Evolutionary conservation across 2,888 invertebrate species (phyloP).

Genomic region (Pheosia tremula): DNA sequence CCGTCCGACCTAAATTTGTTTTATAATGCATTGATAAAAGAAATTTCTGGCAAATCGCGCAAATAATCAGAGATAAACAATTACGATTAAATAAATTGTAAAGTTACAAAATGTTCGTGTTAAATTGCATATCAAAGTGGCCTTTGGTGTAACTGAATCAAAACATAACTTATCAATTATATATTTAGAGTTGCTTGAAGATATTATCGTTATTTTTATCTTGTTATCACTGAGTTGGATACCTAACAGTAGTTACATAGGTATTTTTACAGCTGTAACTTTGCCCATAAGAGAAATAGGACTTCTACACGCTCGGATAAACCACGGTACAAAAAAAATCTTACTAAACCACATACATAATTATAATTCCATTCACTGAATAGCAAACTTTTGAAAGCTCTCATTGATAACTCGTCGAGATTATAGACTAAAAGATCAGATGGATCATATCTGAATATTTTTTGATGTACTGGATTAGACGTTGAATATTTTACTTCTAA

Average conservation of each 20-base stretch:
- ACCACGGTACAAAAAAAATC: no score
- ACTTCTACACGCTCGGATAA: no score
- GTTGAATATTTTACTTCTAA: no score
- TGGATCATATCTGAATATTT: constrained; percentile 67
- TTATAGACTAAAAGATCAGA: constrained; percentile 62
- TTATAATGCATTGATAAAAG: neutral
- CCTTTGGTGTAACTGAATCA: no score
- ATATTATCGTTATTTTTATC: neutral
- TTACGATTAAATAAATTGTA: neutral
- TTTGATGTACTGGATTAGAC: no score
- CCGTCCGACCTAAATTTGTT: no score
- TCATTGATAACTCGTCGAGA: constrained; percentile 53
- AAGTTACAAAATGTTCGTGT: neutral
- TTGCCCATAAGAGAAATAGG: no score
- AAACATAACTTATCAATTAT: no score
- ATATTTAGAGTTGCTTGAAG: no score
- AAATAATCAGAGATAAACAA: neutral
- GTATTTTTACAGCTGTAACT: no score
- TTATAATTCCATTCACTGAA: constrained; percentile 46
- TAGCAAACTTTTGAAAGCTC: constrained; percentile 21
- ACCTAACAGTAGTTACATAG: neutral
- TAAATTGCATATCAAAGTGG: neutral
- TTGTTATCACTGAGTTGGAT: neutral
- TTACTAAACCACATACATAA: constrained; percentile 16
- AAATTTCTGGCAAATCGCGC: neutral